phyloP scores from a whole-genome alignment of 2,113 vertebrate genomes.

The Lophochroa leadbeateri region DNA sequence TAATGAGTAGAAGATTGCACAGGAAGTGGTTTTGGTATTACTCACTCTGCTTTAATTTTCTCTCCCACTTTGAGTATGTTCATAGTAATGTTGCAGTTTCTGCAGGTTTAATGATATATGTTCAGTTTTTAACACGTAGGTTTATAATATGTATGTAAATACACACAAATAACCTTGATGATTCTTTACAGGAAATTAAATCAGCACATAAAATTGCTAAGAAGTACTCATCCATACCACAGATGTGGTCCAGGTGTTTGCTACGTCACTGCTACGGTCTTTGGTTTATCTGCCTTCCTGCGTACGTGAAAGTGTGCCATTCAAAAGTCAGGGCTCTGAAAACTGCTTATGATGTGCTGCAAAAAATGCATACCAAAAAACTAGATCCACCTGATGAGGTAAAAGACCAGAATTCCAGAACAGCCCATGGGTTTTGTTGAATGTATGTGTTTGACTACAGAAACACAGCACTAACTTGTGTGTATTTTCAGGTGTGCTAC shows the following conservation, averaged over 20 bases:
- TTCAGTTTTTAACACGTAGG: neutral
- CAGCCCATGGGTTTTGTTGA: accelerated
- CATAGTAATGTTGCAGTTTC: neutral
- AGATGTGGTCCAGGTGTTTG: constrained; percentile 98
- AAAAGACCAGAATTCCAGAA: neutral
- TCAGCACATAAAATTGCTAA: constrained; percentile 94
- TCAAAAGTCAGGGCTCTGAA: constrained; percentile 95
- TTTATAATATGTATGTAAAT: neutral
- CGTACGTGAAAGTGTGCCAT: constrained; percentile 89
- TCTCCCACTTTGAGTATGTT: neutral
- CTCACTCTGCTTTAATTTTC: neutral
- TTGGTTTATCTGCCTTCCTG: constrained; percentile 98
- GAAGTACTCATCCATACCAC: constrained; percentile 91
- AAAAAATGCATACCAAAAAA: constrained; percentile 95
- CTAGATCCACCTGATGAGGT: constrained; percentile 97
- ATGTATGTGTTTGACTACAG: neutral
- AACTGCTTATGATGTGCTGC: constrained; percentile 91
- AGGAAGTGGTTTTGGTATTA: neutral
- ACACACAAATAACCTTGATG: neutral
- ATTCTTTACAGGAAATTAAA: constrained; percentile 88
- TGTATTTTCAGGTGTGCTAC: constrained; percentile 89
- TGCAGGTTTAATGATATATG: neutral
- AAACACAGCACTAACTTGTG: neutral
- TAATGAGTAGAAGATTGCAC: neutral
- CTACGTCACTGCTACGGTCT: constrained; percentile 93